phyloP scores from a whole-genome alignment of 1,140 invertebrate species.

The Zelostemma sp. region DNA sequence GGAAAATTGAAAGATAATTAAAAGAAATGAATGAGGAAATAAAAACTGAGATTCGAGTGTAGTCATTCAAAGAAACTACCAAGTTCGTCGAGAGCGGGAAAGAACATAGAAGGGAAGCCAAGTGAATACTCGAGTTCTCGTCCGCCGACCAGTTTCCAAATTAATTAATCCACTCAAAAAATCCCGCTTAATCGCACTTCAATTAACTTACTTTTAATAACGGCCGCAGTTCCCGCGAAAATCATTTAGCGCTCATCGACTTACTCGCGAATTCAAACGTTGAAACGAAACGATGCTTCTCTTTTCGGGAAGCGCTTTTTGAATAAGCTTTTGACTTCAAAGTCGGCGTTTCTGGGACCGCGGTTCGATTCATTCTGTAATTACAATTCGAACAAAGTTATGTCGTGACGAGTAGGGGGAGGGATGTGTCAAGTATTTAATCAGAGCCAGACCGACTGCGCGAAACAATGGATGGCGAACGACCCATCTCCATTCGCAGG shows the following conservation, averaged over 20 bases:
- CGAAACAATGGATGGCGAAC: conserved; percentile 63
- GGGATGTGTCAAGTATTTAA: conserved; percentile 70
- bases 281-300: too few relatives aligned
- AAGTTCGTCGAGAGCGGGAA: too few relatives aligned
- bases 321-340: conserved; percentile 5
- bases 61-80: too few relatives aligned
- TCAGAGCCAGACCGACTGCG: conserved; percentile 62
- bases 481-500: conserved; percentile 48
- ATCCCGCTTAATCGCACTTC: conserved; percentile 66
- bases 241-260: conserved; percentile 4
- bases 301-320: too few relatives aligned
- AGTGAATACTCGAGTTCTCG: conserved; percentile 41
- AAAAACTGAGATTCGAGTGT: too few relatives aligned
- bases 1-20: too few relatives aligned
- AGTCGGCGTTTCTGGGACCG: conserved; percentile 39
- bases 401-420: conserved; percentile 52
- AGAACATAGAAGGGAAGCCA: conserved; percentile 30
- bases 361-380: conserved; percentile 54
- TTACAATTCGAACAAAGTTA: conserved; percentile 69
- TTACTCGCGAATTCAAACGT: neutral
- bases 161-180: conserved; percentile 65
- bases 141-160: conserved; percentile 54
- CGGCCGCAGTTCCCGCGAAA: conserved; percentile 2
- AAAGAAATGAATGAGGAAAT: too few relatives aligned
- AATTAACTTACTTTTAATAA: conserved; percentile 64